Evolutionary conservation across 2,113 vertebrate genomes (phyloP), one percentile per base, ranked within the genome.

Genomic region (Nymphicus hollandicus): DNA sequence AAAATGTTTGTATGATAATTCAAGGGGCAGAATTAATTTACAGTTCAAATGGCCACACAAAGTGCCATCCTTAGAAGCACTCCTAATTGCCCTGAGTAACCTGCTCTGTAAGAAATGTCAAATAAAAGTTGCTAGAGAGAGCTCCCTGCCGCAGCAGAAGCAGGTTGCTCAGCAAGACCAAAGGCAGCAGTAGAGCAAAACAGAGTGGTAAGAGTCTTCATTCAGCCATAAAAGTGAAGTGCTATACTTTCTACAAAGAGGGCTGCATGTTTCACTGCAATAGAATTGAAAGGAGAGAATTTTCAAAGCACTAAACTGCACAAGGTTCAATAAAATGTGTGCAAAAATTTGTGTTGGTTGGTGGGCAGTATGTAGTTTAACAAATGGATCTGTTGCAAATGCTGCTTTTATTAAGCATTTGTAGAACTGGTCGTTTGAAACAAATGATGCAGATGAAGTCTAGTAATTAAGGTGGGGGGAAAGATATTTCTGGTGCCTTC

Each of bases 11-110:
- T 73, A 47, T 1, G 6, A 90, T 81, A 63, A 66, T 41, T 91
- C 87, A 94, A 43, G 55, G 58, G 74, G 31, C 14, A 66, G 86
- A 94, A 95, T 89, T 89, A 78, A 88, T 81, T 94, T 78, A 41
- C 69, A 74, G 23, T n/a, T 95, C 81, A 80, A 81, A 50, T 18
- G 64, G 37, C 23, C 66, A 71, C 46, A 78, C 12, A 58, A 58
- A 74, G 29, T 11, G 20, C 39, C 7, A 3, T 68, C 50, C 53
- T 83, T 43, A 77, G 76, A 76, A 88, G 14, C 23, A 46, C 28
- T 77, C 37, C n/a, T 81, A 68, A 82, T 15, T 68, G 73, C n/a
- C 35, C 64, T 60, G 78, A 52, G 19, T 46, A 87, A 71, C 43
- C 43, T 35, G 25, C 16, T 7, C 43, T 37, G 10, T 39, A 31